Evolutionary conservation across 1,140 invertebrate genomes (phyloP).

Genomic region (Ceratosolen fusciceps): DNA sequence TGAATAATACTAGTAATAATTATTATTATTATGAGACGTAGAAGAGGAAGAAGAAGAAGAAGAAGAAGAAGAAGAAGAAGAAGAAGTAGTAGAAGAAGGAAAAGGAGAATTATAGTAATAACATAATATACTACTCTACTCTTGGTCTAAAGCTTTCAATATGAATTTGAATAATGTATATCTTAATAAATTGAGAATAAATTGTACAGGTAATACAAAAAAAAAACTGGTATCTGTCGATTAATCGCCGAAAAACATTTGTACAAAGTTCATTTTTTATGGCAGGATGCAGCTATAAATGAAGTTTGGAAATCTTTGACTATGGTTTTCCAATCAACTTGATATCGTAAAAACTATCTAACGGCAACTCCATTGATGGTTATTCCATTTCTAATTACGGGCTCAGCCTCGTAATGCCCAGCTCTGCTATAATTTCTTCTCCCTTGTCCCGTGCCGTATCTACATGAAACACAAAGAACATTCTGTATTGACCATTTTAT

Average conservation of each 20-base stretch:
- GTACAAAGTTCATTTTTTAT: conserved; percentile 40
- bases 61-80: too few species aligned
- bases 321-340: conserved; percentile 29
- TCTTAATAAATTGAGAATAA: conserved; percentile 5
- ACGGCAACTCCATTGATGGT: conserved; percentile 83
- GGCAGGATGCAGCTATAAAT: conserved; percentile 7
- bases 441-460: conserved; percentile 73
- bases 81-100: too few species aligned
- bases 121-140: conserved; percentile 30
- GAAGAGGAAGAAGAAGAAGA: too few species aligned
- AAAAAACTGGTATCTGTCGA: conserved; percentile 7
- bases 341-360: conserved; percentile 68
- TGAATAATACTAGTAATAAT: conserved; percentile 16
- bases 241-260: conserved; percentile 22
- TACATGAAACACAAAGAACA: background rate
- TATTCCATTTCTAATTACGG: conserved; percentile 76
- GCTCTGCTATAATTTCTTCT: conserved; percentile 72
- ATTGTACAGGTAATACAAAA: conserved; percentile 9
- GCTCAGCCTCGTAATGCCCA: conserved; percentile 81
- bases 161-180: conserved; percentile 3
- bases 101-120: too few species aligned
- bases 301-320: conserved; percentile 46
- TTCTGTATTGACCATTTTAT: too few species aligned
- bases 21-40: too few species aligned
- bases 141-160: conserved; percentile 48